Conservation (phyloP, 2,797 vertebrate genomes). For the Eupleurogrammus muticus region DNA sequence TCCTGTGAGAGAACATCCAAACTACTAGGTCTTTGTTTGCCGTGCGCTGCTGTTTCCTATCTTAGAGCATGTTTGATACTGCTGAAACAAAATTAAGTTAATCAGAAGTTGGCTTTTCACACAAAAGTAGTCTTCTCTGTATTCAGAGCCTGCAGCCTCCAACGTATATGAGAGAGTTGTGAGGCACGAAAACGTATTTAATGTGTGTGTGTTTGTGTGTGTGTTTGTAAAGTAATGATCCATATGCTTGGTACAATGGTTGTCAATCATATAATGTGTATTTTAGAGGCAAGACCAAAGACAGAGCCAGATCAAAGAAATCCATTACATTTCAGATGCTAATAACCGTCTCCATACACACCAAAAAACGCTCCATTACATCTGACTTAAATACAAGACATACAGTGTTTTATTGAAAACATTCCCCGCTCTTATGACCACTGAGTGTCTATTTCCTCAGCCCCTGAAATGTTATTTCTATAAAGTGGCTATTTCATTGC, state of each 20-base stretch:
- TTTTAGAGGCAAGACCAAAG: constrained; percentile 19
- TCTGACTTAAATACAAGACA: constrained; percentile 1
- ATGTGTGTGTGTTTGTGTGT: too few relatives aligned
- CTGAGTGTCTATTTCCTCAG: constrained; percentile 2
- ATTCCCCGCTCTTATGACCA: background rate
- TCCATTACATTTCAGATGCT: constrained; percentile 28
- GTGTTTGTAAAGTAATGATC: constrained; percentile 32
- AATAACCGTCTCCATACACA: constrained; percentile 13
- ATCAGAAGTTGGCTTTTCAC: background rate
- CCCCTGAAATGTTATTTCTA: background rate
- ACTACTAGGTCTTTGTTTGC: background rate
- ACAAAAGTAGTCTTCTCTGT: background rate
- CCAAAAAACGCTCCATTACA: constrained; percentile 29
- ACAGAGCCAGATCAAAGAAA: constrained; percentile 22
- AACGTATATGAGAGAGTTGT: constrained; percentile 5
- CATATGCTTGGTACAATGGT: constrained; percentile 5
- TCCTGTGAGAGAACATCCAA: background rate
- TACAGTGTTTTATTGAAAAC: background rate
- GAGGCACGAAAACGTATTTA: constrained; percentile 29
- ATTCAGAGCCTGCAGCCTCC: background rate
- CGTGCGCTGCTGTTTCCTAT: background rate
- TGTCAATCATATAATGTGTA: constrained; percentile 32
- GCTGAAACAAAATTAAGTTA: background rate
- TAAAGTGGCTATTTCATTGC: constrained; percentile 4
- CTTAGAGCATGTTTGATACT: constrained; percentile 1